A percentile compares a stretch with the other conserved stretches of the same genome.
Evolutionary conservation across 2,797 vertebrate species (phyloP).

Genomic region (Sebastes itinus): DNA sequence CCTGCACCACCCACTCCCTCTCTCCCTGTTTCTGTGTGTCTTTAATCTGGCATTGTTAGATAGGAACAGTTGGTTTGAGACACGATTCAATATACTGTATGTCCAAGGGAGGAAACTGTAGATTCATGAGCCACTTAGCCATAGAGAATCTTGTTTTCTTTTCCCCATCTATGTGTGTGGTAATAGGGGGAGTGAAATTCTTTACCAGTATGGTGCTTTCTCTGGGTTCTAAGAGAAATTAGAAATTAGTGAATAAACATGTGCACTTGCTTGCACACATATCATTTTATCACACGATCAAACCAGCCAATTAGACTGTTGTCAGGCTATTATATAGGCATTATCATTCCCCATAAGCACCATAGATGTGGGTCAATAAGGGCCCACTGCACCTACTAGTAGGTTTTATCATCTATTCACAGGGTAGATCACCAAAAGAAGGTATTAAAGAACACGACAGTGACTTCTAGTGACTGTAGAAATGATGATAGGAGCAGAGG

Average conservation of each 20-base stretch:
- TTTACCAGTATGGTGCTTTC: neutral
- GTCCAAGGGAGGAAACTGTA: neutral
- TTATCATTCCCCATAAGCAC: too few relatives aligned
- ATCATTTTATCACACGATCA: neutral
- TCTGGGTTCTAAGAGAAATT: neutral
- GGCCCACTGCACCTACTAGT: too few relatives aligned
- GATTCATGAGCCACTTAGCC: conserved; percentile 21
- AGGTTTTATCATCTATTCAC: too few relatives aligned
- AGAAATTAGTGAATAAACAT: neutral
- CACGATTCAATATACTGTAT: conserved; percentile 20
- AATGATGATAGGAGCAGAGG: too few relatives aligned
- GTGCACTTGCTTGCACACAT: neutral
- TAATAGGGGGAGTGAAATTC: neutral
- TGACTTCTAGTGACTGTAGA: too few relatives aligned
- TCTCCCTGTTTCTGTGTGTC: neutral
- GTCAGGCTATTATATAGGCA: too few relatives aligned
- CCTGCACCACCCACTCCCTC: neutral
- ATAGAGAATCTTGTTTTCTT: neutral
- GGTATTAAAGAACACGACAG: too few relatives aligned
- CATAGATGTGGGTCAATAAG: too few relatives aligned
- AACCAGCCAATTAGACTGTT: neutral
- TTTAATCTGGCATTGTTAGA: neutral
- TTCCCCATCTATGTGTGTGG: neutral
- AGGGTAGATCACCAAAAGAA: too few relatives aligned
- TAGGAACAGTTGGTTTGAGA: neutral